These are phyloP conservation scores for Cherax destructor DNA, from an alignment of 1,140 invertebrate genomes.

Conservation along the genomic window DNA sequence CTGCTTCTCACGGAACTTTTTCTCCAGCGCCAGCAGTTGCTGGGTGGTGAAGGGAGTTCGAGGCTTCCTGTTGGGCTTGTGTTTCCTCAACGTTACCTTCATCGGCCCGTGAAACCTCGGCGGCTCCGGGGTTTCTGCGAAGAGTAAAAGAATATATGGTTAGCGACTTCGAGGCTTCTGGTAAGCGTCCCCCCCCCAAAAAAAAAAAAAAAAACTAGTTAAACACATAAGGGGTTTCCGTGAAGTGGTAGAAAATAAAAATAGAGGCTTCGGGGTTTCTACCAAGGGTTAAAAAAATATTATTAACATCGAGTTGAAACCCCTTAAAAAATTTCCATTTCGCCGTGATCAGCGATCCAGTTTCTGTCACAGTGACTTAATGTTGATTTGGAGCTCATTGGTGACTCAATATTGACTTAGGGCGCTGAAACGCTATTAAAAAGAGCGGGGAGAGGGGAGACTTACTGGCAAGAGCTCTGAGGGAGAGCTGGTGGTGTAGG, in stretches of 20 bases:
- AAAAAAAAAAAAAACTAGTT: no score
- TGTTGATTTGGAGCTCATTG: no score
- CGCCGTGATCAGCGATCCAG: no score
- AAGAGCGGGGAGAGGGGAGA: neutral
- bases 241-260: no score
- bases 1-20: constrained; percentile 66
- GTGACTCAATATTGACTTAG: neutral
- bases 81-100: constrained; percentile 57
- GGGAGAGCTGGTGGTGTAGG: constrained; percentile 61
- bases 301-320: no score
- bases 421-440: neutral
- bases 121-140: constrained; percentile 53
- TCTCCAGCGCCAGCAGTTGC: constrained; percentile 59
- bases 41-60: constrained; percentile 63
- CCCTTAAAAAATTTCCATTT: no score
- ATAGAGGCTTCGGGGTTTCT: no score
- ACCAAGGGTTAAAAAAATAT: no score
- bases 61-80: constrained; percentile 63
- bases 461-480: constrained; percentile 55
- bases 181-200: no score
- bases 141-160: neutral
- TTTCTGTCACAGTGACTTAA: neutral
- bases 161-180: no score
- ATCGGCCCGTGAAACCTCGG: constrained; percentile 56
- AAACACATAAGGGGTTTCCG: no score